A percentile compares a stretch with the other conserved stretches of the same genome.
These are phyloP conservation scores for Chiloscyllium plagiosum DNA, from an alignment of 2,113 vertebrate genomes.

Conservation along the genomic window DNA sequence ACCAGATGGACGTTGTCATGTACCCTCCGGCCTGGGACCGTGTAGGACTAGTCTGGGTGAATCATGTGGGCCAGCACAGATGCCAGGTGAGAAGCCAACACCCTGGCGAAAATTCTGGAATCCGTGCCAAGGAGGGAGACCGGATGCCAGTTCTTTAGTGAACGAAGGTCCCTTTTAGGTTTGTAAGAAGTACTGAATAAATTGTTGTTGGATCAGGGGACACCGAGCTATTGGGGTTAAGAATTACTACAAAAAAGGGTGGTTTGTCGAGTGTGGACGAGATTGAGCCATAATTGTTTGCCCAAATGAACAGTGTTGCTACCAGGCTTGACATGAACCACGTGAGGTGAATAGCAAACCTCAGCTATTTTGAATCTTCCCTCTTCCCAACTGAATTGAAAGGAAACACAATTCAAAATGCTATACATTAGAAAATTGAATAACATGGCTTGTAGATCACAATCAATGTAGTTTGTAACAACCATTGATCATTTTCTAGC, in stretches of 20 bases:
- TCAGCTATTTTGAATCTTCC: not conserved
- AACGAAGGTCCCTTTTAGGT: not conserved
- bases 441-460: not conserved
- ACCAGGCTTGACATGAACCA: not conserved
- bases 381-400: not conserved
- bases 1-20: no score
- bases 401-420: conserved; percentile 17
- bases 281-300: not conserved
- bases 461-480: conserved; percentile 19
- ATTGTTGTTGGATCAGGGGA: not conserved
- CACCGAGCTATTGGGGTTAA: not conserved
- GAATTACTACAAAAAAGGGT: not conserved
- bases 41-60: no score
- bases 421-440: not conserved
- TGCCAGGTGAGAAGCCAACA: no score
- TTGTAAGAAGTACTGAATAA: not conserved
- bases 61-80: no score
- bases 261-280: not conserved
- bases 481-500: not conserved
- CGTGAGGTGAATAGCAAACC: not conserved
- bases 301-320: not conserved
- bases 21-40: no score
- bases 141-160: no score
- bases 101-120: no score
- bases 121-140: no score